Evolutionary conservation across 1,140 invertebrate species (phyloP).

Genomic region (Pachypeltis micranthus): DNA sequence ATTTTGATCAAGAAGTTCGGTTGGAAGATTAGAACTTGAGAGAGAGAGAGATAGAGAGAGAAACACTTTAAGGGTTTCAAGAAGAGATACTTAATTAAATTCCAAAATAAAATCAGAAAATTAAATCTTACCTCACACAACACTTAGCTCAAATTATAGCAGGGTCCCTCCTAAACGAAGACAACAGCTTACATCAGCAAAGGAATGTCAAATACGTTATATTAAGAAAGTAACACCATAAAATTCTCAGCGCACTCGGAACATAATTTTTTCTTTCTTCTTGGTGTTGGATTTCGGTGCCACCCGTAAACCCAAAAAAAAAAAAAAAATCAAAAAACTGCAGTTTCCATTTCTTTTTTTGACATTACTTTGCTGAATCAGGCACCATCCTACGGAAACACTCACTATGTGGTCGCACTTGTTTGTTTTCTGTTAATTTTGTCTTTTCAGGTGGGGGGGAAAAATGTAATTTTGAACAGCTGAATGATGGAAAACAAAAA

Average conservation of each 20-base stretch:
- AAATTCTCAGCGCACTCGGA: constrained; percentile 12
- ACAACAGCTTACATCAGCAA: constrained; percentile 28
- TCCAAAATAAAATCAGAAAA: constrained; percentile 1
- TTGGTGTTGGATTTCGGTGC: no score
- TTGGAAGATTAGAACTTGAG: no score
- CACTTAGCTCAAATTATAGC: constrained; percentile 6
- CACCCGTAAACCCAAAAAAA: neutral
- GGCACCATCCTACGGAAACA: constrained; percentile 16
- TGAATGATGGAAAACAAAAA: no score
- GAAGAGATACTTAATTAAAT: no score
- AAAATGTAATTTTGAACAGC: no score
- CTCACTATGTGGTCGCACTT: constrained; percentile 24
- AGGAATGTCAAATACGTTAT: constrained; percentile 30
- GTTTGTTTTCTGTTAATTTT: neutral
- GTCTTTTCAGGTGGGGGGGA: no score
- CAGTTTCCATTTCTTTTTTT: constrained; percentile 23
- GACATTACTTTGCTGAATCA: constrained; percentile 30
- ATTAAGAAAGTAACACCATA: neutral
- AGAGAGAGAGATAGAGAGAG: no score
- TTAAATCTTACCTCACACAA: constrained; percentile 14
- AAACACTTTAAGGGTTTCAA: no score
- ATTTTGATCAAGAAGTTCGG: no score
- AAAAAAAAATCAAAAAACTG: no score
- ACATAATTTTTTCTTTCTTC: constrained; percentile 6
- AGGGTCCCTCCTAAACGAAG: constrained; percentile 11